Evolutionary conservation across 2,888 invertebrate species (phyloP), one percentile per base, ranked within the genome.

Genomic region (Keiferia lycopersicella): DNA sequence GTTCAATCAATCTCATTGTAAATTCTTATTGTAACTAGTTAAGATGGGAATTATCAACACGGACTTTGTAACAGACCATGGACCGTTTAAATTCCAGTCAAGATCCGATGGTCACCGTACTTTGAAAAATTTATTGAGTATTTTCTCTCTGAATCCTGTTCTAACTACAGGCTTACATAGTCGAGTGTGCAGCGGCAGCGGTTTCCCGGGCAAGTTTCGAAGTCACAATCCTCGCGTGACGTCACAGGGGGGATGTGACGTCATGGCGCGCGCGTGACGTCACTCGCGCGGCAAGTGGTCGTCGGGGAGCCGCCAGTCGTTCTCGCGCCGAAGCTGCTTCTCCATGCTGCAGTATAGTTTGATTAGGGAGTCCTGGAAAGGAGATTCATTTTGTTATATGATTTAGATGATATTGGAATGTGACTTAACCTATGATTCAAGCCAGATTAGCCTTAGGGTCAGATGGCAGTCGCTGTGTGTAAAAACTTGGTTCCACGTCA

Each of bases 261-360:
- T 91, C 90, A 92, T 82, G 7, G 50, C 57, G 41, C 57, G 62
- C 50, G 62, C 34, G 62, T 62, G 64, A 34, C 68, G 79, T 91
- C 91, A 92, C 82, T 91, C 89, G 79, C 83, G 87, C 50, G 91
- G 90, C 76, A 82, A 73, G 68, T 90, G 88, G 64, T 87, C 91
- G 14, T 91, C 85, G 58, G 93, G 85, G 56, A 93, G 83, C 4
- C 93, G 83, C 93, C 94, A 89, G 70, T 93, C 93, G 73, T 87
- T 87, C 69, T 84, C 91, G 63, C 80, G 88, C 76, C 83, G 87
- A 76, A 94, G 83, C 76, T 96, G 95, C 69, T 93, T 93, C 74
- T 93, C 93, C 56, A 96, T 84, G 69, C 94, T 94, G 75, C 93
- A 92, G 81, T 94, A 94, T 20, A 95, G 89, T 76, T 95, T 93